A percentile compares a stretch with the other conserved stretches of the same genome.
Conservation (phyloP, 2,888 invertebrate genomes). For the Cybosia mesomella region DNA sequence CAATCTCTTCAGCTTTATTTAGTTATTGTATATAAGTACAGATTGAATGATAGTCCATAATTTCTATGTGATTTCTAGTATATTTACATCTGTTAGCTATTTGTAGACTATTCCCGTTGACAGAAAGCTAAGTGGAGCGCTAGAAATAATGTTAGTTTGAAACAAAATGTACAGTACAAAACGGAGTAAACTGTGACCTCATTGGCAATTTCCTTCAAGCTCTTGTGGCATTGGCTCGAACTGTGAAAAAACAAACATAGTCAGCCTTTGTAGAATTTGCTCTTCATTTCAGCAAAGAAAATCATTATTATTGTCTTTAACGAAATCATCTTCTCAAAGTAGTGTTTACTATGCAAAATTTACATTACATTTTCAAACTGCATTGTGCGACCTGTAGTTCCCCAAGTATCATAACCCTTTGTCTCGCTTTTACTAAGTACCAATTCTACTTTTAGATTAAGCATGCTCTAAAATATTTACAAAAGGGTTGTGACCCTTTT, state of each 20-base stretch:
- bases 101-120: neutral
- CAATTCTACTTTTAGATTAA: conserved; percentile 36
- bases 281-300: conserved; percentile 53
- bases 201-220: conserved; percentile 57
- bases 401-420: conserved; percentile 37
- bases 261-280: conserved; percentile 55
- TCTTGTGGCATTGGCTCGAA: conserved; percentile 50
- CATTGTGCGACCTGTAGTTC: conserved; percentile 28
- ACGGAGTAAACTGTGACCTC: conserved; percentile 54
- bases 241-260: conserved; percentile 56
- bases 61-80: neutral
- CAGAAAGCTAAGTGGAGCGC: conserved; percentile 14
- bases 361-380: conserved; percentile 47
- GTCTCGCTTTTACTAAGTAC: conserved; percentile 28
- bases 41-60: no score
- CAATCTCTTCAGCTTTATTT: no score
- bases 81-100: neutral
- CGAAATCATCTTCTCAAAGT: conserved; percentile 30
- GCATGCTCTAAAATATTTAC: conserved; percentile 40
- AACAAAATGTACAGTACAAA: conserved; percentile 31
- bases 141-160: conserved; percentile 15
- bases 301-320: conserved; percentile 52
- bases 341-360: conserved; percentile 35
- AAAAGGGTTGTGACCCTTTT: conserved; percentile 17
- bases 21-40: no score